Conservation (phyloP, 2,113 vertebrate genomes). For the Pterocles gutturalis region DNA sequence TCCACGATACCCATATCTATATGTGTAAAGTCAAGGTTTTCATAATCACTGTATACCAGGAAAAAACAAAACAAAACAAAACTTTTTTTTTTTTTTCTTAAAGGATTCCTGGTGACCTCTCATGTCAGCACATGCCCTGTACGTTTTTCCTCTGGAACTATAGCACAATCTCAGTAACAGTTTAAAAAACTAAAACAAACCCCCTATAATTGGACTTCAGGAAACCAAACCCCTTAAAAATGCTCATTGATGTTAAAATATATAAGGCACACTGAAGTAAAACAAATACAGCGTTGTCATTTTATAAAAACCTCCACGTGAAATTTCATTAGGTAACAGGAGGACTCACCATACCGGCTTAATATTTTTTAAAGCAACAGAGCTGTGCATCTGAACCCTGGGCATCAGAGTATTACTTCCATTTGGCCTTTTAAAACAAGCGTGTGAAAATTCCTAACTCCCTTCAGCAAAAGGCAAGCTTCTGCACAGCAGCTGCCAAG, state of each 20-base stretch:
- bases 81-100: neutral
- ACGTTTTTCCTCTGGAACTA: neutral
- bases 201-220: neutral
- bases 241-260: neutral
- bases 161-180: neutral
- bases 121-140: neutral
- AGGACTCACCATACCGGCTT: neutral
- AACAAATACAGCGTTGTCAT: neutral
- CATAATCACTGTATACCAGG: neutral
- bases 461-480: conserved; percentile 5
- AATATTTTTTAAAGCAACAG: neutral
- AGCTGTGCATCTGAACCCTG: neutral
- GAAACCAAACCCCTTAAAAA: neutral
- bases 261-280: neutral
- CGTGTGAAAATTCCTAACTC: neutral
- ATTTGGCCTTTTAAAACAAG: conserved; percentile 18
- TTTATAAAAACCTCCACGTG: neutral
- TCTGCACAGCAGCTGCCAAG: neutral
- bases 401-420: neutral
- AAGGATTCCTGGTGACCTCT: neutral
- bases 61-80: neutral
- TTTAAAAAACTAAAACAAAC: neutral
- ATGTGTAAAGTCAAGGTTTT: conserved; percentile 76
- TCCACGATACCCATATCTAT: conserved; percentile 92
- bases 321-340: neutral